phyloP scores from a whole-genome alignment of 2,113 vertebrate genomes.

The Aythya baeri region DNA sequence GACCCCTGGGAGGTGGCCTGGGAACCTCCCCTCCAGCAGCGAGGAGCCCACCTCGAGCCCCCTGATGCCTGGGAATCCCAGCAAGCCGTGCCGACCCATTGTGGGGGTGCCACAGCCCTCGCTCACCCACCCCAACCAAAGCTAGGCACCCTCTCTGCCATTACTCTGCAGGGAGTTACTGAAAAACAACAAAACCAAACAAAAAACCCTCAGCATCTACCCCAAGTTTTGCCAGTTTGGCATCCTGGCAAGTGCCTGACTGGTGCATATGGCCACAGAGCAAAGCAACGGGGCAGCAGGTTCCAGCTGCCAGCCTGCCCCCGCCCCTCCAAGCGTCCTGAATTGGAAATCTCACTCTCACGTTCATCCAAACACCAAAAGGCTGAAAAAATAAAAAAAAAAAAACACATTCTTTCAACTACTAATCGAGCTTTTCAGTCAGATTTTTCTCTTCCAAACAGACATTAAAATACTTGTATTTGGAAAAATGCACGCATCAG shows the following conservation, averaged over 20 bases:
- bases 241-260: background rate
- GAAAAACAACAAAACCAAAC: background rate
- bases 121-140: background rate
- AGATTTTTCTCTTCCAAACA: conserved; percentile 24
- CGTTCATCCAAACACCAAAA: background rate
- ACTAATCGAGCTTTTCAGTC: background rate
- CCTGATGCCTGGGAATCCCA: background rate
- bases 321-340: background rate
- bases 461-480: background rate
- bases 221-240: background rate
- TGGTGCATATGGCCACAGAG: background rate
- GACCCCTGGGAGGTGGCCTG: background rate
- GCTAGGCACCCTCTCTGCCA: accelerated
- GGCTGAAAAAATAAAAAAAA: conserved; percentile 8
- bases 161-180: accelerated
- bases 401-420: background rate
- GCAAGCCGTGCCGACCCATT: background rate
- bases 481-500: background rate
- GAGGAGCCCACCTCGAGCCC: background rate
- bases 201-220: background rate
- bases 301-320: background rate
- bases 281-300: background rate
- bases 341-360: background rate
- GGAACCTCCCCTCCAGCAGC: background rate
- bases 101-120: background rate